Base-by-base conservation (phyloP, 2,113 vertebrate genomes). In the Cynopterus brachyotis region DNA sequence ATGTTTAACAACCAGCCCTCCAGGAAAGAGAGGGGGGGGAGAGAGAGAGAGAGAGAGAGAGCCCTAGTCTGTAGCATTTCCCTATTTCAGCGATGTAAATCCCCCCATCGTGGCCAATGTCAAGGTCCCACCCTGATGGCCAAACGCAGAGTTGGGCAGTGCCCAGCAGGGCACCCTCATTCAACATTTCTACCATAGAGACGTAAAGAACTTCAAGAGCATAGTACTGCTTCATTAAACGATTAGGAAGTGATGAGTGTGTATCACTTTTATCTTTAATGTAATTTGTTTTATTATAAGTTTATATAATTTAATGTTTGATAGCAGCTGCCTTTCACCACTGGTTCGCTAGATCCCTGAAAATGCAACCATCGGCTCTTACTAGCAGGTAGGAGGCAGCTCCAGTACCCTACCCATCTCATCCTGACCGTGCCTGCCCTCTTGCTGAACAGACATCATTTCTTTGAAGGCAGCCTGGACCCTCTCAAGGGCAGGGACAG, bases 1-100 rank as follows among this genome's bases (percentile, higher is more conserved):
- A 60, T n/a, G 60, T 69, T 69, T 81, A 91, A 67, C 35, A 94
- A 20, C 42, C 28, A 70, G 42, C 40, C 91, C 17, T 94, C 32
- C 32, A 12, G 62, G 60, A 19, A 70, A 47, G 42, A 73, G 8
- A 50, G 19, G 13, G 15, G 47, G 19, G 28, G 22, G 40, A 55
- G 45, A 70, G 64, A 19, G 17, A 3, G 47, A 50, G 47, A 47
- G 45, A 30, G 28, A 28, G 50, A 55, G 45, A 72, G 57, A 24
- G 45, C 10, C 47, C 50, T 32, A 12, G 7, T 42, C 22, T 47
- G 45, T 32, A 59, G n/a, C 53, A 16, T 78, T 76, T 62, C 28
- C 53, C 2, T 11, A 28, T 81, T 59, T 66, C 42, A 8, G 4
- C 19, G 45, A 45, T 55, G 30, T 70, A 57, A 80, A 47, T n/a